Conservation (phyloP, 2,888 invertebrate genomes). For the Meloe dianella region DNA sequence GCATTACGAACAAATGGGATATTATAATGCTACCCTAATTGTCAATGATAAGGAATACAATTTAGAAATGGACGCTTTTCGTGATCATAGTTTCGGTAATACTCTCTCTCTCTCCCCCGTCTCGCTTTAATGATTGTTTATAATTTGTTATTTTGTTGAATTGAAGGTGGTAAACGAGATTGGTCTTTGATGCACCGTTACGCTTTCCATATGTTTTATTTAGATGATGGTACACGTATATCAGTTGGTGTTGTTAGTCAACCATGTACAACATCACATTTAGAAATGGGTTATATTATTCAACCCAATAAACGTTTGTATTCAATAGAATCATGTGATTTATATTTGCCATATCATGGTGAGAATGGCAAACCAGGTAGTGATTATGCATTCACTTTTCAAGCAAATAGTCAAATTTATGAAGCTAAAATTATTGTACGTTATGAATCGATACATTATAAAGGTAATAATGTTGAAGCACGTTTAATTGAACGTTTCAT, state of each 20-base stretch:
- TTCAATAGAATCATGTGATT: conserved; percentile 68
- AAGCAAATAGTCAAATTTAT: conserved; percentile 63
- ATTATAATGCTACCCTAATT: conserved; percentile 65
- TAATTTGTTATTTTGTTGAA: background rate
- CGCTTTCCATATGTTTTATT: conserved; percentile 77
- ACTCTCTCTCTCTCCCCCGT: conserved; percentile 21
- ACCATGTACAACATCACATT: conserved; percentile 69
- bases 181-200: conserved; percentile 79
- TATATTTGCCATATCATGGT: conserved; percentile 71
- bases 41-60: conserved; percentile 62
- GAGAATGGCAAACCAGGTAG: conserved; percentile 69
- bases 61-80: conserved; percentile 68
- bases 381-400: conserved; percentile 70
- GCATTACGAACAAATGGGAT: conserved; percentile 84
- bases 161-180: conserved; percentile 70
- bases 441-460: conserved; percentile 67
- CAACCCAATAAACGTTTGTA: conserved; percentile 59
- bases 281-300: conserved; percentile 71
- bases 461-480: conserved; percentile 73
- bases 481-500: conserved; percentile 70
- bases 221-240: conserved; percentile 72
- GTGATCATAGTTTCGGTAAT: conserved; percentile 82
- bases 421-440: conserved; percentile 66
- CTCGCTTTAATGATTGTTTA: background rate
- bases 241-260: conserved; percentile 79